Evolutionary conservation across 2,888 invertebrate species (phyloP).

Genomic region (Epistrophe eligans): DNA sequence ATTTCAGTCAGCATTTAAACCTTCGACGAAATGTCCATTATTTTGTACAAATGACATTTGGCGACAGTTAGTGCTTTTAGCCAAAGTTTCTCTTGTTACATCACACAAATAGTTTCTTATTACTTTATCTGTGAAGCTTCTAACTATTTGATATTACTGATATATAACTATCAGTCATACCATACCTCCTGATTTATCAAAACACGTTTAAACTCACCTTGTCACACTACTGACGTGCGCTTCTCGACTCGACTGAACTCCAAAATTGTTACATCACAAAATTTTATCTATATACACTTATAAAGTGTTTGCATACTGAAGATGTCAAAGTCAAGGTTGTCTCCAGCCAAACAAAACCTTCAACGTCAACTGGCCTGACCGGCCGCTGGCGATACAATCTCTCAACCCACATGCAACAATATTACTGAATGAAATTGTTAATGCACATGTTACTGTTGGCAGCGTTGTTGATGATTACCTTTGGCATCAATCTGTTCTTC

Average conservation of each 20-base stretch:
- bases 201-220: slow-evolving; percentile 55
- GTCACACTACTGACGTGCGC: slow-evolving; percentile 31
- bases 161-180: slow-evolving; percentile 1
- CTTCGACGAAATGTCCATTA: no score
- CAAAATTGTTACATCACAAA: slow-evolving; percentile 63
- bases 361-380: neutral
- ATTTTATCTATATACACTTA: no score
- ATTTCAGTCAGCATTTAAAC: no score
- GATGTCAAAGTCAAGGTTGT: slow-evolving; percentile 72
- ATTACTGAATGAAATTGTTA: slow-evolving; percentile 59
- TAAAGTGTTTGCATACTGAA: neutral
- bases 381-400: slow-evolving; percentile 31
- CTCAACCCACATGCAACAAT: slow-evolving; percentile 46
- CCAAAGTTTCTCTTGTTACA: neutral
- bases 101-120: neutral
- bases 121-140: neutral
- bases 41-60: no score
- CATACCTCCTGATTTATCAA: slow-evolving; percentile 29
- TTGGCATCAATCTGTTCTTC: slow-evolving; percentile 7
- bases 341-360: slow-evolving; percentile 41
- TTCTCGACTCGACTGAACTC: slow-evolving; percentile 39
- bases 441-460: slow-evolving; percentile 44
- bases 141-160: neutral
- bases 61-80: no score
- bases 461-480: slow-evolving; percentile 39